phyloP scores from a whole-genome alignment of 1,140 invertebrate species.

The Lucilia sericata region DNA sequence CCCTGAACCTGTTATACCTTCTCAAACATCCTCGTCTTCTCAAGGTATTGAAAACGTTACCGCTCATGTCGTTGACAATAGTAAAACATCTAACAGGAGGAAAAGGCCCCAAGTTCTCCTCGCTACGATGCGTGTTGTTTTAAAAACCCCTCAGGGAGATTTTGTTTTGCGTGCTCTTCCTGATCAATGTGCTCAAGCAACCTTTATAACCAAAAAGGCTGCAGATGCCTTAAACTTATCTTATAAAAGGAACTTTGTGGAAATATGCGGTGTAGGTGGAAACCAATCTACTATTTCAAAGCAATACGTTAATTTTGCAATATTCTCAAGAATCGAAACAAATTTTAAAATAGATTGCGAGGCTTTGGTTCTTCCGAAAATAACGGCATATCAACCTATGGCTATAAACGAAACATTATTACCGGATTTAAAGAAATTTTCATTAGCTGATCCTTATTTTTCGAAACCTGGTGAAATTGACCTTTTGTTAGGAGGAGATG shows the following conservation, averaged over 20 bases:
- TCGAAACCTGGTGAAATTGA: too few relatives aligned
- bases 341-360: not conserved
- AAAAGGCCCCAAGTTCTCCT: not conserved
- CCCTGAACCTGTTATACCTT: not conserved
- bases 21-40: not conserved
- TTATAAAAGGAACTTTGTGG: not conserved
- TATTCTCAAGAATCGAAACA: not conserved
- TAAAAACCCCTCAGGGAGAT: too few relatives aligned
- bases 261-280: not conserved
- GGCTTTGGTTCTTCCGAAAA: not conserved
- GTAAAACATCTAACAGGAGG: not conserved
- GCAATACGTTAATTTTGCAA: not conserved
- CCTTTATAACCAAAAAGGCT: too few relatives aligned
- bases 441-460: too few relatives aligned
- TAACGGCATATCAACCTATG: not conserved
- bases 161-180: too few relatives aligned
- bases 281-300: not conserved
- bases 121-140: too few relatives aligned
- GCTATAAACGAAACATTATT: too few relatives aligned
- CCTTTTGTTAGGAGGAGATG: too few relatives aligned
- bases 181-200: too few relatives aligned
- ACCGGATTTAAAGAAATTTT: too few relatives aligned
- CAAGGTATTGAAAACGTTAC: not conserved
- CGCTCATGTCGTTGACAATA: not conserved
- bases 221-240: not conserved